Conservation (phyloP, 2,888 invertebrate genomes). For the Heliconius ismenius region DNA sequence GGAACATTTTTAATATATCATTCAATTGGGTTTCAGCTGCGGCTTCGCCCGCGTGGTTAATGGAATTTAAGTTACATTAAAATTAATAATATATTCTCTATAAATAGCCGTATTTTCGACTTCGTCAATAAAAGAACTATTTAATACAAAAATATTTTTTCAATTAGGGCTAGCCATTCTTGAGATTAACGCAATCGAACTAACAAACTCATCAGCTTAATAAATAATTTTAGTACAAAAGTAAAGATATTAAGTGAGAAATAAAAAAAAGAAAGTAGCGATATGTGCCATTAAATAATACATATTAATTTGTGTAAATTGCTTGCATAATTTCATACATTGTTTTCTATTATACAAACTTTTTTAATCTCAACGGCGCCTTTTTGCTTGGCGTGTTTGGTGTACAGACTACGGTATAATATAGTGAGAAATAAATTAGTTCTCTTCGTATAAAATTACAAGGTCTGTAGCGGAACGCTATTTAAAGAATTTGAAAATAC, state of each 20-base stretch:
- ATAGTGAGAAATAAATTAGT: background rate
- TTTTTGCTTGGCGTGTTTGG: background rate
- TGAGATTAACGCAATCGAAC: background rate
- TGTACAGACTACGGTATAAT: background rate
- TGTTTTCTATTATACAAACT: conserved; percentile 1
- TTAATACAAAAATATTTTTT: background rate
- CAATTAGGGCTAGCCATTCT: background rate
- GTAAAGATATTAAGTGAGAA: background rate
- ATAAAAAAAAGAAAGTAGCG: conserved; percentile 4
- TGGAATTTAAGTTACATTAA: too few relatives aligned
- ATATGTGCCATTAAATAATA: conserved; percentile 5
- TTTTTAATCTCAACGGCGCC: background rate
- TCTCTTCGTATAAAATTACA: background rate
- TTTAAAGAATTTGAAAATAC: background rate
- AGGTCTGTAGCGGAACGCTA: background rate
- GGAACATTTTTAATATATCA: background rate
- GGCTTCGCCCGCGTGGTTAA: background rate
- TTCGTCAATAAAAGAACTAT: background rate
- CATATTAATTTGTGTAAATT: conserved; percentile 17
- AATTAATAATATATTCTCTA: too few relatives aligned
- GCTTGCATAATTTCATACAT: conserved; percentile 6
- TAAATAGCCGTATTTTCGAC: background rate
- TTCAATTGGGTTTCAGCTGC: background rate
- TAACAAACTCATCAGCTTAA: background rate
- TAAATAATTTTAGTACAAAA: background rate